Percentiles rank a stretch among this genome's conserved stretches.
Evolutionary conservation across 2,113 vertebrate species (phyloP).

Genomic region (Platycercus adscitus): DNA sequence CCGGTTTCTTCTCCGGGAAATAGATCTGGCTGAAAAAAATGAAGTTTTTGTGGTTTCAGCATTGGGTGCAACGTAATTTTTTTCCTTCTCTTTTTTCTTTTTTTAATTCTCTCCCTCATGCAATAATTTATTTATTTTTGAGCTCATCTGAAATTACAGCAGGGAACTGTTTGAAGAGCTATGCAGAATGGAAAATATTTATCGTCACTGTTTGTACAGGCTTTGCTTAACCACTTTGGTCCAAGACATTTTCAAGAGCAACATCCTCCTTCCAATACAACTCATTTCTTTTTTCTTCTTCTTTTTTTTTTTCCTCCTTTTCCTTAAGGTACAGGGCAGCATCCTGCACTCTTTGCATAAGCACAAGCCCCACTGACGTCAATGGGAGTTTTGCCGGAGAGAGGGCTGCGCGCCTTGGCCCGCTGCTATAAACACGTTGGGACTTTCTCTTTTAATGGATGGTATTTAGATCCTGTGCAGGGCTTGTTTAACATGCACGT

Average conservation of each 20-base stretch:
- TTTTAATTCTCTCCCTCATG: not conserved
- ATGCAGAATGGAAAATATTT: constrained; percentile 59
- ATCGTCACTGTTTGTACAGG: constrained; percentile 51
- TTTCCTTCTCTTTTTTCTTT: not conserved
- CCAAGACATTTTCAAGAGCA: constrained; percentile 66
- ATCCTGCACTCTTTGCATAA: not conserved
- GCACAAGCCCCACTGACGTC: not conserved
- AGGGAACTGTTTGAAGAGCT: constrained; percentile 29
- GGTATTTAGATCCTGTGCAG: constrained; percentile 67
- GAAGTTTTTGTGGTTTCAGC: constrained; percentile 44
- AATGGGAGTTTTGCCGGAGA: constrained; percentile 30
- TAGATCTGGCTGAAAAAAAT: constrained; percentile 38
- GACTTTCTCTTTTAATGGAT: constrained; percentile 71
- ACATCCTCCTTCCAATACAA: constrained; percentile 62
- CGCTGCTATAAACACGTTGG: constrained; percentile 67
- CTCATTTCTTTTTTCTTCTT: not conserved
- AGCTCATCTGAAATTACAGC: not conserved
- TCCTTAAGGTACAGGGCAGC: constrained; percentile 6
- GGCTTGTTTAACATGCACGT: constrained; percentile 66
- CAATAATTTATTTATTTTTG: constrained; percentile 42
- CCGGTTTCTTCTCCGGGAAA: constrained; percentile 61
- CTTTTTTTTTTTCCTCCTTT: fast-evolving
- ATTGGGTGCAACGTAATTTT: not conserved
- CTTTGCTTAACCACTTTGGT: constrained; percentile 72
- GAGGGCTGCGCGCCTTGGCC: constrained; percentile 42